A percentile compares a stretch with the other conserved stretches of the same genome.
Conservation (phyloP, 2,113 vertebrate genomes). For the Zosterops lateralis region DNA sequence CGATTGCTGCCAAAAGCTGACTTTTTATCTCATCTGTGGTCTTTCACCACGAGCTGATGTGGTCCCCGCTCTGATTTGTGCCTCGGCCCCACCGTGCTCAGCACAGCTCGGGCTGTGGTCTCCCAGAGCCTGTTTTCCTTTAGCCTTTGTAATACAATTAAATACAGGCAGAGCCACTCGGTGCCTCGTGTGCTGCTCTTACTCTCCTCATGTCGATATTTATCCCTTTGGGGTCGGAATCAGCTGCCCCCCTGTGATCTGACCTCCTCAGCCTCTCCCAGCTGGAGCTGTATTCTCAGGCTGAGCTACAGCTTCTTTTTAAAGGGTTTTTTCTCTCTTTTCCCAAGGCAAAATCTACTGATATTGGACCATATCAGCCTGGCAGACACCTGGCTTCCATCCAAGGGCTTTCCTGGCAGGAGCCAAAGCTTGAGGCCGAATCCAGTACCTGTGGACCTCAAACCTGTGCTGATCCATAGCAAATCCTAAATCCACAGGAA, state of each 20-base stretch:
- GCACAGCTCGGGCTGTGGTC: accelerated
- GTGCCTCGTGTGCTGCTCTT: background rate
- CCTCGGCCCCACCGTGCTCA: accelerated
- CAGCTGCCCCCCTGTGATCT: background rate
- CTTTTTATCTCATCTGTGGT: conserved; percentile 39
- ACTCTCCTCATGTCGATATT: accelerated
- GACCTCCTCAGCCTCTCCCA: background rate
- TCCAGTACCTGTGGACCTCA: background rate
- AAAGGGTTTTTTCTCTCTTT: background rate
- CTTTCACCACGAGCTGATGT: background rate
- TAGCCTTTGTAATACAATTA: background rate
- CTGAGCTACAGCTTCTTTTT: background rate
- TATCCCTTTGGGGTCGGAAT: background rate
- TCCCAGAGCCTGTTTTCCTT: background rate
- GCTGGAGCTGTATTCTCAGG: background rate
- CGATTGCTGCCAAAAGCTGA: background rate
- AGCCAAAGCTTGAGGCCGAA: background rate
- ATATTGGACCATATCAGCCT: background rate
- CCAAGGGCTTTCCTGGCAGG: background rate
- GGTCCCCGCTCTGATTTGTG: background rate
- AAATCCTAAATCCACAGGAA: background rate
- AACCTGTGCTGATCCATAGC: accelerated
- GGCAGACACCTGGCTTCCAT: background rate
- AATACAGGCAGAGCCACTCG: accelerated
- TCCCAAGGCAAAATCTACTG: background rate